These are phyloP conservation scores for Catalaphyllia jardinei DNA, from an alignment of 64 coral and sea anemone species.

Conservation along the genomic window DNA sequence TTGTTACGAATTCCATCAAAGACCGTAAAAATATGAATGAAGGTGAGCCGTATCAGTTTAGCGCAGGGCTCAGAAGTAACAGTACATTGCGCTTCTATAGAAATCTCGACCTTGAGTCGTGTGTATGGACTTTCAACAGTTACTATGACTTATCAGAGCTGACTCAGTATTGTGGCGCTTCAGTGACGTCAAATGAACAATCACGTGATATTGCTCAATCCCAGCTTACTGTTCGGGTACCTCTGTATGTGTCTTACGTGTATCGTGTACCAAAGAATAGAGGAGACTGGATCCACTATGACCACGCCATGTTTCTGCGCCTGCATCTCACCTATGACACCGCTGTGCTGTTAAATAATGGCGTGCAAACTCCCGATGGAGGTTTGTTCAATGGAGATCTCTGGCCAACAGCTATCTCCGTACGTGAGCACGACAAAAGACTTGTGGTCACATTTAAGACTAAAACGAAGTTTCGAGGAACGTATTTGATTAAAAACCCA, in stretches of 20 bases:
- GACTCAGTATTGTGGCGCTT: slow-evolving; percentile 78
- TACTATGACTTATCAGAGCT: slow-evolving; percentile 93
- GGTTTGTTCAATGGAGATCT: slow-evolving; percentile 73
- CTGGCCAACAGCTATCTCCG: slow-evolving; percentile 72
- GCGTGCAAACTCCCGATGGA: slow-evolving; percentile 92
- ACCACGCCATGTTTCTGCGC: slow-evolving; percentile 82
- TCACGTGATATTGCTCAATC: slow-evolving; percentile 77
- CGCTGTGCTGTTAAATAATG: slow-evolving; percentile 94
- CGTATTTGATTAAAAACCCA: slow-evolving; percentile 70
- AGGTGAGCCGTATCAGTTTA: slow-evolving; percentile 85
- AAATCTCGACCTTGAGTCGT: slow-evolving; percentile 91
- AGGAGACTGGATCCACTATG: slow-evolving; percentile 89
- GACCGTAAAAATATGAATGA: slow-evolving; percentile 32
- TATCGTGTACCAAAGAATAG: slow-evolving; percentile 65
- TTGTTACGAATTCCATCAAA: slow-evolving; percentile 61
- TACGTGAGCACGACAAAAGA: slow-evolving; percentile 76
- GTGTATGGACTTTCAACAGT: slow-evolving; percentile 95
- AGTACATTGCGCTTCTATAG: slow-evolving; percentile 80
- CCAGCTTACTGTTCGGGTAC: slow-evolving; percentile 85
- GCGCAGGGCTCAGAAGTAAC: slow-evolving; percentile 71
- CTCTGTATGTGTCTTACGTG: slow-evolving; percentile 86
- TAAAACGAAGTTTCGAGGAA: slow-evolving; percentile 95
- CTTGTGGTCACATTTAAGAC: slow-evolving; percentile 95
- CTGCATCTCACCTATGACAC: slow-evolving; percentile 91
- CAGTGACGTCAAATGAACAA: slow-evolving; percentile 67